phyloP scores from a whole-genome alignment of 1,140 invertebrate species.

The Dufourea novaeangliae region DNA sequence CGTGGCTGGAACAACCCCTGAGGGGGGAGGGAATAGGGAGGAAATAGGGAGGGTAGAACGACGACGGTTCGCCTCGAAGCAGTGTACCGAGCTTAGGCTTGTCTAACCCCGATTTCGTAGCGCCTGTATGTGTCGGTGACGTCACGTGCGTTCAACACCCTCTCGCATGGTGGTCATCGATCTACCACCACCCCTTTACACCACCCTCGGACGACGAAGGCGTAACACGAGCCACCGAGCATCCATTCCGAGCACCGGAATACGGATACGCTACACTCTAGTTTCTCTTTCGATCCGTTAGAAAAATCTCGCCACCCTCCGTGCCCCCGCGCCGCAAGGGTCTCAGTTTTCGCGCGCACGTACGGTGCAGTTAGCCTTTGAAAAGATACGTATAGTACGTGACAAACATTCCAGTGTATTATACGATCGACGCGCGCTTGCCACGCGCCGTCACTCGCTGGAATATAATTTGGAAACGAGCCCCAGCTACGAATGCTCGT shows the following conservation, averaged over 20 bases:
- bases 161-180: slow-evolving; percentile 51
- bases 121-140: slow-evolving; percentile 43
- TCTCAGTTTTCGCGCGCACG: background rate
- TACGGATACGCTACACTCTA: slow-evolving; percentile 28
- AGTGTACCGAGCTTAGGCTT: slow-evolving; percentile 41
- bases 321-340: no score
- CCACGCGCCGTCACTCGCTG: no score
- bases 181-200: slow-evolving; percentile 38
- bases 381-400: background rate
- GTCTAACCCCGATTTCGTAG: slow-evolving; percentile 52
- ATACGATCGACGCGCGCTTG: no score
- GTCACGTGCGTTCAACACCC: slow-evolving; percentile 55
- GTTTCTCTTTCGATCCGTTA: slow-evolving; percentile 15
- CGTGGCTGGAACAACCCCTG: slow-evolving; percentile 16
- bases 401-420: background rate
- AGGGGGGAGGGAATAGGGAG: no score
- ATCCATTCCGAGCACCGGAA: slow-evolving; percentile 30
- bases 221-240: slow-evolving; percentile 43
- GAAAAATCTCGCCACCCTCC: background rate
- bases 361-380: background rate
- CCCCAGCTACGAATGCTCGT: background rate
- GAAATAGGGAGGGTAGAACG: slow-evolving; percentile 20
- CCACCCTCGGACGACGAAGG: slow-evolving; percentile 44
- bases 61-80: slow-evolving; percentile 2
- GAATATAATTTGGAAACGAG: background rate